phyloP scores from a whole-genome alignment of 37 sponge, comb jelly and placozoan species.

The Trichoplax adhaerens region DNA sequence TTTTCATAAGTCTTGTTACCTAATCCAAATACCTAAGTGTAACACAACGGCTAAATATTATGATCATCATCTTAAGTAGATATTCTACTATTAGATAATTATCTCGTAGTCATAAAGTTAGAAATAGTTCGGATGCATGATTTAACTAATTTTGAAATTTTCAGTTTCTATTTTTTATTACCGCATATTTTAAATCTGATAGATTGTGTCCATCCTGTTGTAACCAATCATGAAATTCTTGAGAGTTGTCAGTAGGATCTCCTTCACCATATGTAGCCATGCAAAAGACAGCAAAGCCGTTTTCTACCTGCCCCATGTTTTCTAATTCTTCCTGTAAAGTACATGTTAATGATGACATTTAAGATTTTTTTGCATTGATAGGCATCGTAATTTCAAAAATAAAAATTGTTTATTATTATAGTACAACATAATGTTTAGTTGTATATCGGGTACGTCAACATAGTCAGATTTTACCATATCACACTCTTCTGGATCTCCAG shows the following conservation, averaged over 20 bases:
- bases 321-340: conserved; percentile 48
- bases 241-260: conserved; percentile 94
- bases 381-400: background rate
- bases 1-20: conserved; percentile 98
- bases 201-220: conserved; percentile 38
- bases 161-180: conserved; percentile 1
- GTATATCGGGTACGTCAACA: background rate
- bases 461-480: conserved; percentile 6
- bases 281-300: conserved; percentile 61
- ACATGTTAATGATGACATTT: background rate
- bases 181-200: conserved; percentile 26
- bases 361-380: background rate
- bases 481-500: conserved; percentile 85
- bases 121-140: background rate
- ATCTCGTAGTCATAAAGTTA: background rate
- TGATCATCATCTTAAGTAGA: too few species aligned
- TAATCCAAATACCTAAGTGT: conserved; percentile 61
- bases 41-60: background rate
- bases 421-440: background rate
- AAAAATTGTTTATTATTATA: background rate
- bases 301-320: conserved; percentile 47
- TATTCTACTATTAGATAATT: background rate
- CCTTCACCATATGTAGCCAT: conserved; percentile 97
- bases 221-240: conserved; percentile 68
- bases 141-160: background rate